phyloP scores from a whole-genome alignment of 2,113 vertebrate genomes.

The Chrysemys picta region DNA sequence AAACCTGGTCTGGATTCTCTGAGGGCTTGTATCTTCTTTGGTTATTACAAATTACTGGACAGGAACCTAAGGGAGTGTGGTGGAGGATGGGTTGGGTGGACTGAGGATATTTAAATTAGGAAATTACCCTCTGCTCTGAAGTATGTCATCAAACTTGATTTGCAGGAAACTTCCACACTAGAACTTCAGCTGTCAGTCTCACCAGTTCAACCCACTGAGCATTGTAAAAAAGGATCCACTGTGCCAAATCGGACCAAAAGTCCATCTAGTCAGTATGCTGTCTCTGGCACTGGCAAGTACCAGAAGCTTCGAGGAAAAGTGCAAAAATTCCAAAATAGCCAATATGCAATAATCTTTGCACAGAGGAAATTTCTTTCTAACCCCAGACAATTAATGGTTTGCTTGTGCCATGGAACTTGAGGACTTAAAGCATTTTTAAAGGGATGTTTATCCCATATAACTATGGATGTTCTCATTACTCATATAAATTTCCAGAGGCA shows the following conservation, averaged over 20 bases:
- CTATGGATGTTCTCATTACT: not conserved
- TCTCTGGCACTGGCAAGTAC: not conserved
- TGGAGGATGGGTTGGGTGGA: rapidly evolving
- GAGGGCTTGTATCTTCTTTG: not conserved
- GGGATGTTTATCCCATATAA: not conserved
- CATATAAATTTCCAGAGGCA: not conserved
- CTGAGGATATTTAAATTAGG: not conserved
- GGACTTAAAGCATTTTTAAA: no score
- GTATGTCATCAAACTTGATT: not conserved
- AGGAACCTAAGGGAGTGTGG: rapidly evolving
- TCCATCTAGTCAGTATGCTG: not conserved
- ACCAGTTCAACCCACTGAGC: rapidly evolving
- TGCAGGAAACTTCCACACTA: not conserved
- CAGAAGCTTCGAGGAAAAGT: not conserved
- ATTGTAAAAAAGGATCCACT: not conserved
- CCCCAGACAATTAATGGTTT: not conserved
- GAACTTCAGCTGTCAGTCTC: not conserved
- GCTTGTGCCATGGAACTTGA: not conserved
- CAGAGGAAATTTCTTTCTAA: not conserved
- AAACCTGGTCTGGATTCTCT: not conserved
- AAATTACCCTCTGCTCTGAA: not conserved
- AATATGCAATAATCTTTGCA: not conserved
- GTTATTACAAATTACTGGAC: not conserved
- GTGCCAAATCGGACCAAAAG: not conserved
- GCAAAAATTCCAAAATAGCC: not conserved